phyloP scores from a whole-genome alignment of 2,113 vertebrate species.

The Piprites chloris region DNA sequence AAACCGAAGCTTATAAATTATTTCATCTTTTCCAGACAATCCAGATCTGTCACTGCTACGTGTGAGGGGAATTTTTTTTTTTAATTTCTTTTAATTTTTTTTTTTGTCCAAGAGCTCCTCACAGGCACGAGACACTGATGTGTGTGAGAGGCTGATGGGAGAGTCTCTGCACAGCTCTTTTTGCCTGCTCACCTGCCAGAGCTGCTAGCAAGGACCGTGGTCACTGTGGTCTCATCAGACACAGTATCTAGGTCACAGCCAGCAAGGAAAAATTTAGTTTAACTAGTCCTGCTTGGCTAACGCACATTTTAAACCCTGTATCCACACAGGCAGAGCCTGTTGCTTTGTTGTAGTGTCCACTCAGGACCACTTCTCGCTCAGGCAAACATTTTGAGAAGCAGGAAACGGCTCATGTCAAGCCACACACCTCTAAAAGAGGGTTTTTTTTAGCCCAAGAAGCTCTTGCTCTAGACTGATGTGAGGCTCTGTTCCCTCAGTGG shows the following conservation, averaged over 20 bases:
- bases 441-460: neutral
- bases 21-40: constrained; percentile 54
- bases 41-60: constrained; percentile 18
- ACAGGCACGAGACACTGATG: neutral
- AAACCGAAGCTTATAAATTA: constrained; percentile 52
- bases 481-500: neutral
- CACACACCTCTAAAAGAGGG: neutral
- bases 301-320: neutral
- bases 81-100: neutral
- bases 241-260: neutral
- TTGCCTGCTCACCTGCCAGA: neutral
- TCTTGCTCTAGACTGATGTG: neutral
- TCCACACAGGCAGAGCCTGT: neutral
- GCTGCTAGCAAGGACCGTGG: neutral
- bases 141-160: neutral
- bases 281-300: neutral
- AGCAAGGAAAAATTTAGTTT: neutral
- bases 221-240: neutral
- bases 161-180: neutral
- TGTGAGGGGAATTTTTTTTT: neutral
- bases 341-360: fast-evolving
- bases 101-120: neutral
- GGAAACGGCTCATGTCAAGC: neutral
- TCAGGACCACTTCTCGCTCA: neutral
- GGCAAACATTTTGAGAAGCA: neutral